Conservation (phyloP, 2,888 invertebrate genomes). For the Pocota personata region DNA sequence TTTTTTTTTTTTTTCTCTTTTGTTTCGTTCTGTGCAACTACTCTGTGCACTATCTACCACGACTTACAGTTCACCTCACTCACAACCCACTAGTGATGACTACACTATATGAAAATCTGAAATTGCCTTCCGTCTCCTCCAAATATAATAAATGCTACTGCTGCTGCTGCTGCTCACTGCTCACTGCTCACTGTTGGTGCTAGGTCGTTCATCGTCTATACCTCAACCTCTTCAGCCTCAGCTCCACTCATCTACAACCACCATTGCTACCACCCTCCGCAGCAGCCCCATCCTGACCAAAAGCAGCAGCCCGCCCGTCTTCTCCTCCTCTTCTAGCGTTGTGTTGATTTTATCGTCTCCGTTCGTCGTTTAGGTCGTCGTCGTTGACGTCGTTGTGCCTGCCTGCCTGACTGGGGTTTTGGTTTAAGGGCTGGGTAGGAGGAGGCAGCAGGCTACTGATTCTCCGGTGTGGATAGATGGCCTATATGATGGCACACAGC, state of each 20-base stretch:
- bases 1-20: background rate
- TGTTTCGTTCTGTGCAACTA: conserved; percentile 10
- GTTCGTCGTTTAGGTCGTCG: conserved; percentile 37
- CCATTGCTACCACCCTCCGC: conserved; percentile 28
- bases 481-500: conserved; percentile 60
- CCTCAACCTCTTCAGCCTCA: conserved; percentile 30
- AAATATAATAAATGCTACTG: conserved; percentile 69
- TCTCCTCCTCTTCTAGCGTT: conserved; percentile 40
- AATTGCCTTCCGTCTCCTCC: conserved; percentile 67
- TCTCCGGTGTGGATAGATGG: conserved; percentile 64
- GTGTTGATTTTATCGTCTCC: conserved; percentile 74
- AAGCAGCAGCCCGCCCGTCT: background rate
- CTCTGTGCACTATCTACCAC: conserved; percentile 3
- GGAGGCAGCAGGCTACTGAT: conserved; percentile 47
- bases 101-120: conserved; percentile 51
- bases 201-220: conserved; percentile 70
- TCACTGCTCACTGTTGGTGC: conserved; percentile 56
- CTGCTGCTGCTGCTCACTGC: conserved; percentile 46
- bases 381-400: conserved; percentile 23
- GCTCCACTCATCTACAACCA: conserved; percentile 36
- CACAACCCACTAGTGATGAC: conserved; percentile 26
- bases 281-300: conserved; percentile 17
- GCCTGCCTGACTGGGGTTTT: conserved; percentile 47
- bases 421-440: conserved; percentile 24
- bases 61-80: background rate